These are phyloP conservation scores for Heloderma charlesbogerti DNA, from an alignment of 2,113 vertebrate species.

Conservation along the genomic window DNA sequence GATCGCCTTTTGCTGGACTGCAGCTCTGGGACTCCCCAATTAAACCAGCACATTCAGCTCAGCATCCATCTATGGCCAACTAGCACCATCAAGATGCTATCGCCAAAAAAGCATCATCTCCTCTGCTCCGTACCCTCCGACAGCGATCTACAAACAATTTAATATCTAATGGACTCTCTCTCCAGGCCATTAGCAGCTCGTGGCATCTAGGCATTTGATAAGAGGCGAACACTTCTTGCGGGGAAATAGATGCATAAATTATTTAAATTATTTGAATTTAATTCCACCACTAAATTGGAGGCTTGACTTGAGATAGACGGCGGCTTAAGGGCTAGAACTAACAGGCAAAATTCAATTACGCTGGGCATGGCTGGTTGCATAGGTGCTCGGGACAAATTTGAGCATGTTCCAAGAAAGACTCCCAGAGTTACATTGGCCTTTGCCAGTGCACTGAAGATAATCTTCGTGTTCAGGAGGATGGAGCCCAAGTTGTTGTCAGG, in stretches of 20 bases:
- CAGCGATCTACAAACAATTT: neutral
- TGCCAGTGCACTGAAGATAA: no score
- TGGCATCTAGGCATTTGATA: neutral
- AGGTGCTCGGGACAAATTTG: no score
- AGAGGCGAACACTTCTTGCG: neutral
- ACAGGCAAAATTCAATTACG: neutral
- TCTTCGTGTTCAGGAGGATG: no score
- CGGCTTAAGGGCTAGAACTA: constrained; percentile 50
- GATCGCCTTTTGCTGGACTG: neutral
- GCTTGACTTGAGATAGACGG: constrained; percentile 22
- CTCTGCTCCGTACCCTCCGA: neutral
- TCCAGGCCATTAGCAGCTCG: neutral
- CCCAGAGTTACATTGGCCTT: no score
- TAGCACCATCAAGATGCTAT: neutral
- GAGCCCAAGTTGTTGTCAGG: no score
- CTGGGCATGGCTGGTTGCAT: neutral
- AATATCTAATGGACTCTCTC: constrained; percentile 1
- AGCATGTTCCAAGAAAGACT: neutral
- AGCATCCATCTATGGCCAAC: neutral
- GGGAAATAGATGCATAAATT: constrained; percentile 13
- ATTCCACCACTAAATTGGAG: constrained; percentile 41
- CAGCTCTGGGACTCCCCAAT: no score
- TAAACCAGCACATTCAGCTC: no score
- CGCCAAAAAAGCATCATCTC: neutral
- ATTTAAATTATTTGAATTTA: constrained; percentile 48